phyloP scores from a whole-genome alignment of 2,888 invertebrate genomes.

The Pseudococcus longispinus region DNA sequence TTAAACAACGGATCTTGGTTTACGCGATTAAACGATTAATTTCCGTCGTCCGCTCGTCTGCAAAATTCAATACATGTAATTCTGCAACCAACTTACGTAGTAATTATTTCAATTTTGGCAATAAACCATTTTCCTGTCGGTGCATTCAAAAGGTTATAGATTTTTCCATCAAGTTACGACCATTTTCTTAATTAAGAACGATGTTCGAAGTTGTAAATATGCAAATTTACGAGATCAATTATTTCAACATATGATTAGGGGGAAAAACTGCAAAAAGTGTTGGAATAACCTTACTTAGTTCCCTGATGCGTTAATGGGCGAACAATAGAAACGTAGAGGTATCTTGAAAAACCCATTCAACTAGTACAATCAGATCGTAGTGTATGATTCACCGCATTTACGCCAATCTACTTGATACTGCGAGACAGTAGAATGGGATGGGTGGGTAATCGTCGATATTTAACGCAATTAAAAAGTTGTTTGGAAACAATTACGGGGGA shows the following conservation, averaged over 20 bases:
- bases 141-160: neutral
- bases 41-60: neutral
- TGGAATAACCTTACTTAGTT: neutral
- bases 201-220: neutral
- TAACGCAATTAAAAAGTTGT: neutral
- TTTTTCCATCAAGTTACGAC: neutral
- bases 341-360: neutral
- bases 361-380: neutral
- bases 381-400: neutral
- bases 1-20: neutral
- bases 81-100: neutral
- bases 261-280: neutral
- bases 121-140: neutral
- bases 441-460: neutral
- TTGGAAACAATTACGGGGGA: neutral
- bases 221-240: neutral
- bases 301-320: neutral
- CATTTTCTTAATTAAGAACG: neutral
- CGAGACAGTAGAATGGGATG: neutral
- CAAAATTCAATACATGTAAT: neutral
- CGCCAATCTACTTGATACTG: neutral
- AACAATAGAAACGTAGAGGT: neutral
- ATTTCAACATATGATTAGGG: neutral
- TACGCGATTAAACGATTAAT: slow-evolving; percentile 19
- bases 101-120: slow-evolving; percentile 24